Evolutionary conservation across 2,797 vertebrate genomes (phyloP).

Genomic region (Triplophysa yarkandensis): DNA sequence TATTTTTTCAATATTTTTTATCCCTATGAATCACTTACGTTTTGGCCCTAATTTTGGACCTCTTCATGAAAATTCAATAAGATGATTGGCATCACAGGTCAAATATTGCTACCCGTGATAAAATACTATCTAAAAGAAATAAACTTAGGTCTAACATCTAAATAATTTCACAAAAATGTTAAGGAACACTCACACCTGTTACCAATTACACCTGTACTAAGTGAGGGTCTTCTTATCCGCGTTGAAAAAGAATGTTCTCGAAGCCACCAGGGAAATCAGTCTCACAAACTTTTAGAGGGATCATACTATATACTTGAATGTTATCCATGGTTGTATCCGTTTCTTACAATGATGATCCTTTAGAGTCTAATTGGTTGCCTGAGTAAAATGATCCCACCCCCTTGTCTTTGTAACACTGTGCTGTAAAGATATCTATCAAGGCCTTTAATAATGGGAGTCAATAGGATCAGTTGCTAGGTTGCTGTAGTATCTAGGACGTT

Average conservation of each 20-base stretch:
- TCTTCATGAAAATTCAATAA: background rate
- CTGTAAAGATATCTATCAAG: no score
- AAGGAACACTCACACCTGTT: slow-evolving; percentile 14
- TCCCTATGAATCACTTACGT: background rate
- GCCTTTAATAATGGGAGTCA: no score
- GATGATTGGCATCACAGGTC: no score
- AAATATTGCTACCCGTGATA: no score
- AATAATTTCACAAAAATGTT: background rate
- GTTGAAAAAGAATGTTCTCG: background rate
- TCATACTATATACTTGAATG: background rate
- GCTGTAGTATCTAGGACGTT: no score
- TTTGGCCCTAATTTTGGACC: background rate
- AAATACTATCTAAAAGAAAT: background rate
- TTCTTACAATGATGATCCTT: no score
- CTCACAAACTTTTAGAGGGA: background rate
- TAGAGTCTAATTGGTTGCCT: no score
- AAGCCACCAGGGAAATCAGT: background rate
- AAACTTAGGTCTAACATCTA: background rate
- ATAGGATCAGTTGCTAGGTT: no score
- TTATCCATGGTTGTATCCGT: background rate
- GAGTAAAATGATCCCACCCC: no score
- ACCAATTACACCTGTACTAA: background rate
- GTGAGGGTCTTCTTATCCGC: background rate
- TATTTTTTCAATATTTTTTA: background rate
- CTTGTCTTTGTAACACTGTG: no score